Conservation (phyloP, 2,797 vertebrate genomes). For the Selene dorsalis region DNA sequence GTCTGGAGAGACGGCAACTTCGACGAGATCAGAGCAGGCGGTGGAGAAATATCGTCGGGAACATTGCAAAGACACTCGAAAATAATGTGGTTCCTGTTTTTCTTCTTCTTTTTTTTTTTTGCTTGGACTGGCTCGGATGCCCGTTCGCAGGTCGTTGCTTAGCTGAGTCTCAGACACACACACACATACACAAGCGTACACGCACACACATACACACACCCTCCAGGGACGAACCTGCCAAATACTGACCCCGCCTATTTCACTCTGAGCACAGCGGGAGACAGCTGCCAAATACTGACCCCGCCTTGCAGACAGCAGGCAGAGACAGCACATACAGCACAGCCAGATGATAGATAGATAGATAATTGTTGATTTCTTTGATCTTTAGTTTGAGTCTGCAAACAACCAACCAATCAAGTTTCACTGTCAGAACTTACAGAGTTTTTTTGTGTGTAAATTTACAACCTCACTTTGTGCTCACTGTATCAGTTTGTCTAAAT, state of each 20-base stretch:
- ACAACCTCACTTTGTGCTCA: background rate
- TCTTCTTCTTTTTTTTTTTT: slow-evolving; percentile 18
- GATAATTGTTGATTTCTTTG: background rate
- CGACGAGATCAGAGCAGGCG: slow-evolving; percentile 54
- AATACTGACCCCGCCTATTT: slow-evolving; percentile 79
- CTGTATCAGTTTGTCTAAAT: background rate
- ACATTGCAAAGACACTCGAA: slow-evolving; percentile 64
- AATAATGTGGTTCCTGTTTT: slow-evolving; percentile 69
- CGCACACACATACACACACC: slow-evolving; percentile 66
- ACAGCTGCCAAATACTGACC: slow-evolving; percentile 69
- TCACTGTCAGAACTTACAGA: background rate
- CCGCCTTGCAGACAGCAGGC: slow-evolving; percentile 40
- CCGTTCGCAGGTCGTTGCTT: slow-evolving; percentile 78
- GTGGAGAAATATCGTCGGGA: slow-evolving; percentile 51
- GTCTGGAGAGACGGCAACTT: slow-evolving; percentile 49
- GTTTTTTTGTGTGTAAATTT: background rate
- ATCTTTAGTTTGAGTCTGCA: background rate
- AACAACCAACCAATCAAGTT: background rate
- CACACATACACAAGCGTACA: slow-evolving; percentile 52
- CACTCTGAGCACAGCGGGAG: slow-evolving; percentile 45
- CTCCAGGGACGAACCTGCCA: slow-evolving; percentile 80
- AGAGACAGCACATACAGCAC: background rate
- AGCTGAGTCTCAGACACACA: slow-evolving; percentile 69
- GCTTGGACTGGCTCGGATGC: slow-evolving; percentile 74
- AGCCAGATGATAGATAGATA: too few relatives aligned